Conservation (phyloP, 2,888 invertebrate species). For the Zygogramma bicolorata region DNA sequence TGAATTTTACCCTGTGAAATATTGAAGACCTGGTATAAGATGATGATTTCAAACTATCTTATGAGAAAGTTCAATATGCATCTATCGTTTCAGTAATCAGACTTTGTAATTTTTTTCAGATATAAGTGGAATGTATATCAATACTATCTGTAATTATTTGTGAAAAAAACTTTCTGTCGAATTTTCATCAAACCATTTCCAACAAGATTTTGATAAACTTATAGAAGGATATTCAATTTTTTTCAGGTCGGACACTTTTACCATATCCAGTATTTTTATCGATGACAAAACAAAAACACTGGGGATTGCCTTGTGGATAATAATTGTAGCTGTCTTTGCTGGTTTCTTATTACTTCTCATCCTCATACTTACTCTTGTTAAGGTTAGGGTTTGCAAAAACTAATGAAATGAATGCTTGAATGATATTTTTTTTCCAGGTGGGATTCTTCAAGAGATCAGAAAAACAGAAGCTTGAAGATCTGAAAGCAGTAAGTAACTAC, state of each 20-base stretch:
- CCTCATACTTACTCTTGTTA: conserved; percentile 62
- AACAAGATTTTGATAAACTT: background rate
- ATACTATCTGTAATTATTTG: too few relatives aligned
- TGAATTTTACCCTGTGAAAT: too few relatives aligned
- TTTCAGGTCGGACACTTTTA: conserved; percentile 51
- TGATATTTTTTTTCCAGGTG: conserved; percentile 57
- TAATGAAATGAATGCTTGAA: background rate
- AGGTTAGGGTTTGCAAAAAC: conserved; percentile 46
- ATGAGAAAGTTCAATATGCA: too few relatives aligned
- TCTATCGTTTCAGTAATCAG: too few relatives aligned
- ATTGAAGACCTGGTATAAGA: too few relatives aligned
- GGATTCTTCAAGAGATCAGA: conserved; percentile 69
- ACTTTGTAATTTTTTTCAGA: too few relatives aligned
- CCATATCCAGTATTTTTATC: conserved; percentile 62
- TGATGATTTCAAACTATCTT: too few relatives aligned
- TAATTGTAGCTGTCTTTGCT: conserved; percentile 64
- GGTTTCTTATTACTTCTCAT: conserved; percentile 66
- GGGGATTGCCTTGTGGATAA: conserved; percentile 65
- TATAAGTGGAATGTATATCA: too few relatives aligned
- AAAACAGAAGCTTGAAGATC: conserved; percentile 67
- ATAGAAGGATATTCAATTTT: background rate
- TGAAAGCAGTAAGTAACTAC: conserved; percentile 59
- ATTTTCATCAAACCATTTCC: too few relatives aligned
- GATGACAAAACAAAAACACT: conserved; percentile 54
- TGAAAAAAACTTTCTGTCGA: too few relatives aligned